Evolutionary conservation across 2,113 vertebrate genomes (phyloP).

Genomic region (Syngnathus typhle): DNA sequence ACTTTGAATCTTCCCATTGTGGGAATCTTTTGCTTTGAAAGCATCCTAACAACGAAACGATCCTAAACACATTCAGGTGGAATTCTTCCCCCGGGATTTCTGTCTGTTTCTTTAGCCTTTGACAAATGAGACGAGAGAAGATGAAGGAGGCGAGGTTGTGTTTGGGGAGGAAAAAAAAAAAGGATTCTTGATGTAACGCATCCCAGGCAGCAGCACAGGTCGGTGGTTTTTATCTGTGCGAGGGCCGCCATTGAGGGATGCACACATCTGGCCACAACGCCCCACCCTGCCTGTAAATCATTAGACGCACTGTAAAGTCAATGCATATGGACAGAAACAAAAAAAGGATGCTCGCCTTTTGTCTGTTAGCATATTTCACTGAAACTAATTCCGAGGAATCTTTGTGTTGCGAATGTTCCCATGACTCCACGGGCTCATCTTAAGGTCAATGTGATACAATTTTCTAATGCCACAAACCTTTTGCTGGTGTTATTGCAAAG

Average conservation of each 20-base stretch:
- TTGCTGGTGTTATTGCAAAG: neutral
- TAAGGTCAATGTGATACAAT: neutral
- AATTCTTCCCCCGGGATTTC: conserved; percentile 20
- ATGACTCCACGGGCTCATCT: neutral
- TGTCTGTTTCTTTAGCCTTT: conserved; percentile 63
- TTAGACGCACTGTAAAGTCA: conserved; percentile 39
- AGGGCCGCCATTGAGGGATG: conserved; percentile 60
- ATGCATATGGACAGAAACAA: conserved; percentile 37
- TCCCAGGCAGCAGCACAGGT: conserved; percentile 63
- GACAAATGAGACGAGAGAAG: conserved; percentile 61
- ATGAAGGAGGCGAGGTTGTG: conserved; percentile 55
- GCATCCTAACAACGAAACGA: conserved; percentile 33
- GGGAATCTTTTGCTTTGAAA: neutral
- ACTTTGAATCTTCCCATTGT: neutral
- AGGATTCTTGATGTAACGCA: conserved; percentile 63
- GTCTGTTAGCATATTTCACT: conserved; percentile 34
- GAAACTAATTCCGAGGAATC: neutral
- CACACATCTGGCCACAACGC: conserved; percentile 68
- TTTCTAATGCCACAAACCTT: neutral
- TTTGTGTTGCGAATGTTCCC: conserved; percentile 8
- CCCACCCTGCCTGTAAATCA: conserved; percentile 59
- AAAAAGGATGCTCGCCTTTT: conserved; percentile 36
- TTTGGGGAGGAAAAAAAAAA: conserved; percentile 49
- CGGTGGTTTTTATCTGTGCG: conserved; percentile 64
- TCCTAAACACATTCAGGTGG: conserved; percentile 62